Percentiles rank a stretch among this genome's conserved stretches.
Conservation (phyloP, 2,888 invertebrate genomes). For the Operophtera brumata region DNA sequence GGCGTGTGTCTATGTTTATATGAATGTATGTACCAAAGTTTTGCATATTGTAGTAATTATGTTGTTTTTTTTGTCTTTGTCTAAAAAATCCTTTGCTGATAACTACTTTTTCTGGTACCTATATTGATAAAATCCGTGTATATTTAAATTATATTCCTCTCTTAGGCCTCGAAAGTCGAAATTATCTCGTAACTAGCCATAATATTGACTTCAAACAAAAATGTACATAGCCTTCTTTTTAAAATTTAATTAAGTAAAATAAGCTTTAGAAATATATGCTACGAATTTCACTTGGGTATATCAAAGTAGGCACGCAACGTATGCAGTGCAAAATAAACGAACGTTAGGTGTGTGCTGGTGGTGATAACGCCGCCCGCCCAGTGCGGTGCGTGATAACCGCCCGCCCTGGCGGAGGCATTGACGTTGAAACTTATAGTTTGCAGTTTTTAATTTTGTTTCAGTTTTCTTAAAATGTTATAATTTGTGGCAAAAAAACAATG, state of each 20-base stretch:
- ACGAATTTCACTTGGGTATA: conserved; percentile 33
- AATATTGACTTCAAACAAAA: not conserved
- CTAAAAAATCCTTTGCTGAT: no score
- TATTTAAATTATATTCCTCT: no score
- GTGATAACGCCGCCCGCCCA: conserved; percentile 48
- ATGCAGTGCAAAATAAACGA: conserved; percentile 42
- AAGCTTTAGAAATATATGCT: not conserved
- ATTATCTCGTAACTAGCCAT: no score
- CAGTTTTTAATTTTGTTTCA: conserved; percentile 16
- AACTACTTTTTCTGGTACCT: no score
- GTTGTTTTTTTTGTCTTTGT: no score
- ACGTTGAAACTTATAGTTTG: conserved; percentile 21
- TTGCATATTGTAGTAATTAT: no score
- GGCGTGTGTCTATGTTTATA: no score
- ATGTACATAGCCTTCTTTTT: not conserved
- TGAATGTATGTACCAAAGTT: no score
- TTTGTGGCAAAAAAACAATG: no score
- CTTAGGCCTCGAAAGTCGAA: no score
- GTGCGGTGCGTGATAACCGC: conserved; percentile 48
- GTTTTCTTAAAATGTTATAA: not conserved
- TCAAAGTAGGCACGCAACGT: conserved; percentile 38
- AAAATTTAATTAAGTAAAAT: not conserved
- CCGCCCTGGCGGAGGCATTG: conserved; percentile 36
- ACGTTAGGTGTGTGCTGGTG: conserved; percentile 38
- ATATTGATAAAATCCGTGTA: no score